These are phyloP conservation scores for Thomomys bottae DNA, from an alignment of 2,113 vertebrate genomes.

Conservation along the genomic window DNA sequence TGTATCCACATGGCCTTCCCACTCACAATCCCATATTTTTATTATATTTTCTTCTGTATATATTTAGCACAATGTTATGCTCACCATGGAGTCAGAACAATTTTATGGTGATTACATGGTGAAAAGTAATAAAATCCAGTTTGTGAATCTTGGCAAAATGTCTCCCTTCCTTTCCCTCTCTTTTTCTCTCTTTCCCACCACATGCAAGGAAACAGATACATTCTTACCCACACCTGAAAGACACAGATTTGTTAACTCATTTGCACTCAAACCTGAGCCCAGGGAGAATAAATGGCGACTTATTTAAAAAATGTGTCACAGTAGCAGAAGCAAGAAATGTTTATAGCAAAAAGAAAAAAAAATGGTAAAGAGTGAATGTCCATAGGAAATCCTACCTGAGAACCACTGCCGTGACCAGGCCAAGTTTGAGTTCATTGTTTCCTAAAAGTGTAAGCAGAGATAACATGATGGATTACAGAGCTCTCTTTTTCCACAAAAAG, in stretches of 20 bases:
- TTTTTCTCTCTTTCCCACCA: background rate
- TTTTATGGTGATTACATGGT: constrained; percentile 38
- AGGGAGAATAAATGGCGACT: background rate
- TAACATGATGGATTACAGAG: constrained; percentile 55
- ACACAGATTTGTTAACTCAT: constrained; percentile 42
- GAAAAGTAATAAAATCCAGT: background rate
- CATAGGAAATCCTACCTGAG: constrained; percentile 8
- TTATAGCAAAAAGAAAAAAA: background rate
- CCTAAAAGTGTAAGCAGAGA: constrained; percentile 24
- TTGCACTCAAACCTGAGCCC: background rate
- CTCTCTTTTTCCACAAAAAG: constrained; percentile 57
- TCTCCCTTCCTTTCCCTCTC: background rate
- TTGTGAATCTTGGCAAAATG: constrained; percentile 23
- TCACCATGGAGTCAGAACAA: constrained; percentile 30
- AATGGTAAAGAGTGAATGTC: background rate
- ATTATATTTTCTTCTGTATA: constrained; percentile 5
- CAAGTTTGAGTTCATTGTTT: constrained; percentile 17
- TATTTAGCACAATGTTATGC: constrained; percentile 17
- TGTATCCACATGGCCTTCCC: background rate
- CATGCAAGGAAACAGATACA: background rate
- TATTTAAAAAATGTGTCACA: background rate
- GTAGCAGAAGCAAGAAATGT: background rate
- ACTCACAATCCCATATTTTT: constrained; percentile 27
- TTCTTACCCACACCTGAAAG: background rate
- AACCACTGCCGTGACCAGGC: background rate